A percentile compares a stretch with the other conserved stretches of the same genome.
Conservation (phyloP, 2,113 vertebrate genomes). For the Caranx ignobilis region DNA sequence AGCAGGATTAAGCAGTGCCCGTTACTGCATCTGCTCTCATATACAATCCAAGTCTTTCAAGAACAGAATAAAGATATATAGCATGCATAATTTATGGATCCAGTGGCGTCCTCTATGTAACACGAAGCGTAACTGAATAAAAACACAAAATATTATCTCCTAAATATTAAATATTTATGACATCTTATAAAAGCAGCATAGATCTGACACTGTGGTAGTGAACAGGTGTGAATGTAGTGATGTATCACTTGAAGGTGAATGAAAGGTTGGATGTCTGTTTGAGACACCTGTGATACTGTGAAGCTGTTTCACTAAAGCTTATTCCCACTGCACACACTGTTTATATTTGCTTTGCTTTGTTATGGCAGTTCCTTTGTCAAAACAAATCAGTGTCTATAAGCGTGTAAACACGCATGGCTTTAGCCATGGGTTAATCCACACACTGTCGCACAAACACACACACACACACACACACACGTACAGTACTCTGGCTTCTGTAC, state of each 20-base stretch:
- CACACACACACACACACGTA: not conserved
- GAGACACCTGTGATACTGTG: slow-evolving; percentile 58
- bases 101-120: not conserved
- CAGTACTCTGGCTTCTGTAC: not conserved
- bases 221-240: slow-evolving; percentile 13
- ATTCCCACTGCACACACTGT: slow-evolving; percentile 63
- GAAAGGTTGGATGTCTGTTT: slow-evolving; percentile 30
- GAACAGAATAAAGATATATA: slow-evolving; percentile 39
- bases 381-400: slow-evolving; percentile 71
- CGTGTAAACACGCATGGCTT: slow-evolving; percentile 62
- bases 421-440: slow-evolving; percentile 69
- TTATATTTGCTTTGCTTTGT: slow-evolving; percentile 72
- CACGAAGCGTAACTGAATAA: slow-evolving; percentile 13
- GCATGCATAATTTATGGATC: slow-evolving; percentile 50
- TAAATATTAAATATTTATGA: slow-evolving; percentile 56
- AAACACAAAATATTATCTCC: slow-evolving; percentile 43
- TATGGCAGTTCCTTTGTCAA: slow-evolving; percentile 72
- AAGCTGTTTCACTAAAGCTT: slow-evolving; percentile 52
- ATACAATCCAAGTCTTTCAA: slow-evolving; percentile 29
- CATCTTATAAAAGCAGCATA: slow-evolving; percentile 22
- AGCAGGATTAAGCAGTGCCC: slow-evolving; percentile 36
- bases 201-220: slow-evolving; percentile 8
- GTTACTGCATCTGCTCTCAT: slow-evolving; percentile 44
- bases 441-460: slow-evolving; percentile 16
- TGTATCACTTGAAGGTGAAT: slow-evolving; percentile 37